phyloP scores from a whole-genome alignment of 23 tunicate species.

The Ascidia mentula region DNA sequence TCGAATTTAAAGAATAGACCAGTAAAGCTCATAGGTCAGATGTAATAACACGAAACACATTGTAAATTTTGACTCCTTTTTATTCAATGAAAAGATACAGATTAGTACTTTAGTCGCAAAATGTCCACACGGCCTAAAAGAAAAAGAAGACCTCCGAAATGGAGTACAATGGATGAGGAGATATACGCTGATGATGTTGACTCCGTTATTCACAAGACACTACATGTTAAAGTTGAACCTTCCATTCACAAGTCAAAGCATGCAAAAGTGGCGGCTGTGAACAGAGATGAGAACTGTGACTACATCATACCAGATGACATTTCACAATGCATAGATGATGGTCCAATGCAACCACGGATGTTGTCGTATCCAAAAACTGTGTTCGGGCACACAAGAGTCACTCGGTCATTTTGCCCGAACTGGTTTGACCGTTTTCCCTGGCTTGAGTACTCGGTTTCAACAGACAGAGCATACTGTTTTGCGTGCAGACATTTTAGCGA shows the following conservation, averaged over 20 bases:
- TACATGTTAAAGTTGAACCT: too few relatives aligned
- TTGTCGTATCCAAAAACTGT: slow-evolving; percentile 36
- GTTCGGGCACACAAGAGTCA: neutral
- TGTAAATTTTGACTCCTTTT: too few relatives aligned
- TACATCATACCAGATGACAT: slow-evolving; percentile 47
- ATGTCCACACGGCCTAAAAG: neutral
- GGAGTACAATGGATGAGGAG: neutral
- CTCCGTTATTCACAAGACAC: too few relatives aligned
- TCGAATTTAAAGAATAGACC: too few relatives aligned
- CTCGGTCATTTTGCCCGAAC: slow-evolving; percentile 47
- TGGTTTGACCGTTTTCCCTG: slow-evolving; percentile 51
- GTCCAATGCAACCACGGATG: slow-evolving; percentile 44
- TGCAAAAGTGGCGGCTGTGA: too few relatives aligned
- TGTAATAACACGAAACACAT: too few relatives aligned
- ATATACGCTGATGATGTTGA: too few relatives aligned
- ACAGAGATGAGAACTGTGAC: too few relatives aligned
- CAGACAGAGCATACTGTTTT: slow-evolving; percentile 46
- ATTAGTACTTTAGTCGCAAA: too few relatives aligned
- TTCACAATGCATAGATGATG: slow-evolving; percentile 34
- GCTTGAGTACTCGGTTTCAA: slow-evolving; percentile 43
- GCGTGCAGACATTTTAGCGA: slow-evolving; percentile 45
- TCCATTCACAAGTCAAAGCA: too few relatives aligned
- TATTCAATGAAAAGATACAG: too few relatives aligned
- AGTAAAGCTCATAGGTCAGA: too few relatives aligned
- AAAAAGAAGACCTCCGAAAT: neutral